These are phyloP conservation scores for Chaetura pelagica DNA, from an alignment of 2,113 vertebrate genomes.

Conservation along the genomic window DNA sequence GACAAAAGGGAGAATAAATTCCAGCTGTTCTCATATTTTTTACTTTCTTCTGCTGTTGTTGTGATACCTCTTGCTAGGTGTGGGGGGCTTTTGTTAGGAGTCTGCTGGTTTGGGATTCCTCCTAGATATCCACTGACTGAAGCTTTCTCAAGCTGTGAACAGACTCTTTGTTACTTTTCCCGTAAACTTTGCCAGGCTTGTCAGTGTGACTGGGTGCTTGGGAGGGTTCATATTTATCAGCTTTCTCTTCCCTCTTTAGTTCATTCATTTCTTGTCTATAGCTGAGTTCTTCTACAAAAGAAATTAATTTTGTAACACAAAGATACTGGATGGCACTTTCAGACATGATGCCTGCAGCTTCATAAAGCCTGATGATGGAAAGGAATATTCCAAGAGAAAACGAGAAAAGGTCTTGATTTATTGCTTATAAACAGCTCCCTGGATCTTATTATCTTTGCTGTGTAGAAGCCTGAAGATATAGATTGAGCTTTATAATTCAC, in stretches of 20 bases:
- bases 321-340: neutral
- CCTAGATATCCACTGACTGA: neutral
- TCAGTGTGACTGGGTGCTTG: neutral
- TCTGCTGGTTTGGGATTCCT: neutral
- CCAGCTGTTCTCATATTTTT: neutral
- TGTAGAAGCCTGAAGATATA: conserved; percentile 18
- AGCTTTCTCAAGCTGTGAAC: neutral
- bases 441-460: conserved; percentile 32
- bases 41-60: neutral
- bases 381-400: conserved; percentile 48
- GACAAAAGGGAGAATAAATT: neutral
- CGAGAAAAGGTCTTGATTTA: conserved; percentile 6
- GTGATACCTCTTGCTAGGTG: neutral
- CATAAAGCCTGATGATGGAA: conserved; percentile 44
- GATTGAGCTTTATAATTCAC: conserved; percentile 46
- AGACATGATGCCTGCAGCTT: conserved; percentile 2
- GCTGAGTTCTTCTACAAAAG: neutral
- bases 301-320: neutral
- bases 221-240: neutral
- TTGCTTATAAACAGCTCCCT: conserved; percentile 21
- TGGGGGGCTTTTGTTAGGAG: neutral
- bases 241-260: neutral
- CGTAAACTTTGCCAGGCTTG: neutral
- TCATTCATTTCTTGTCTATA: neutral
- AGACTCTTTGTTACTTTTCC: neutral